Evolutionary conservation across 2,797 vertebrate genomes (phyloP).

Genomic region (Periparus ater): DNA sequence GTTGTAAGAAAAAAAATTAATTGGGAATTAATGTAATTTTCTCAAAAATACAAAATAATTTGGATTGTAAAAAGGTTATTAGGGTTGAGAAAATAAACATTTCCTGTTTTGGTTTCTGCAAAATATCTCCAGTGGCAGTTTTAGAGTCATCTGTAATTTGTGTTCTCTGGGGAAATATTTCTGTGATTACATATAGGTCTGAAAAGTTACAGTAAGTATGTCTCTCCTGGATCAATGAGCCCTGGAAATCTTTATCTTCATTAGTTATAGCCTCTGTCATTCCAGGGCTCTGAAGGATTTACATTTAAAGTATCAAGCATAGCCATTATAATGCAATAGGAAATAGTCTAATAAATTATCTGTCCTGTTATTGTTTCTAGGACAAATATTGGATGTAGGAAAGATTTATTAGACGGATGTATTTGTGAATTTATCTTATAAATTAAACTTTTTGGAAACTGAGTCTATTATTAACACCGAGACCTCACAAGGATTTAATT

Average conservation of each 20-base stretch:
- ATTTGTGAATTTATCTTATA: conserved; percentile 77
- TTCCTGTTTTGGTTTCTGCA: conserved; percentile 72
- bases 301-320: not conserved
- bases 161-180: conserved; percentile 53
- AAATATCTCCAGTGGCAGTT: conserved; percentile 55
- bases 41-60: conserved; percentile 53
- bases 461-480: conserved; percentile 70
- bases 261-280: conserved; percentile 25
- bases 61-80: conserved; percentile 61
- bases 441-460: conserved; percentile 74
- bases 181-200: conserved; percentile 49
- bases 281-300: conserved; percentile 12
- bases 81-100: conserved; percentile 69
- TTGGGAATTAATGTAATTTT: conserved; percentile 15
- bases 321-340: conserved; percentile 58
- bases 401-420: conserved; percentile 66
- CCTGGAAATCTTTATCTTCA: conserved; percentile 53
- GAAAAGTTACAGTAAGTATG: conserved; percentile 24
- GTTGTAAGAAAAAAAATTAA: not conserved
- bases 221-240: conserved; percentile 37
- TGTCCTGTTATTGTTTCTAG: conserved; percentile 58
- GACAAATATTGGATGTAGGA: conserved; percentile 39
- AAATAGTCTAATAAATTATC: conserved; percentile 62
- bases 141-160: conserved; percentile 55
- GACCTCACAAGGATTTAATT: conserved; percentile 82